phyloP scores from a whole-genome alignment of 2,888 invertebrate genomes.

The Idaea aversata region DNA sequence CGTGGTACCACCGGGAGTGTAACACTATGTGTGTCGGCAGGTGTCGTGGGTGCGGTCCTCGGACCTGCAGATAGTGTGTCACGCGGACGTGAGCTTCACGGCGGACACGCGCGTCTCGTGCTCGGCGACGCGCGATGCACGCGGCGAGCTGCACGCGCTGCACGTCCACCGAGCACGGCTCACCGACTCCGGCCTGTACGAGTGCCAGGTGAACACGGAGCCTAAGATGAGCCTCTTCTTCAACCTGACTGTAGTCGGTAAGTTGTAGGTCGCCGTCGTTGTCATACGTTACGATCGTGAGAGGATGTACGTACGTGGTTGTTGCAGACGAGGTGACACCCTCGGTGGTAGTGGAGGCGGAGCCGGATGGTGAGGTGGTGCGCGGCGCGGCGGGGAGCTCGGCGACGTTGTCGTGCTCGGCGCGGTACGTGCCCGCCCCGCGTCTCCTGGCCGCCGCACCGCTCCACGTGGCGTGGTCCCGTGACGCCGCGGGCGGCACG shows the following conservation, averaged over 20 bases:
- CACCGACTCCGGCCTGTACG: conserved; percentile 84
- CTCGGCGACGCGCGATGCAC: conserved; percentile 69
- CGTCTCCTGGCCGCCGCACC: conserved; percentile 45
- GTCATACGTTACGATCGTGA: too few relatives aligned
- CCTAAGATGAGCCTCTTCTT: conserved; percentile 86
- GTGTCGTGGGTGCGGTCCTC: conserved; percentile 87
- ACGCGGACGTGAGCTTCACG: conserved; percentile 83
- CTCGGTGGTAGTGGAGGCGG: conserved; percentile 34
- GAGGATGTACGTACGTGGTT: not conserved
- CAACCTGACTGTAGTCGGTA: conserved; percentile 83
- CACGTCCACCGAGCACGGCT: conserved; percentile 80
- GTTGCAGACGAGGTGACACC: conserved; percentile 38
- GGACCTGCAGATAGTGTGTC: conserved; percentile 86
- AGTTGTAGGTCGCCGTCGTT: conserved; percentile 24
- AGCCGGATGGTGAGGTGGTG: conserved; percentile 18
- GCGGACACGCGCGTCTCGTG: conserved; percentile 84
- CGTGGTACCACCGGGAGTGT: too few relatives aligned
- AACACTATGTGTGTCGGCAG: conserved; percentile 55
- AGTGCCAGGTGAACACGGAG: conserved; percentile 88
- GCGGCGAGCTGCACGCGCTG: conserved; percentile 75
- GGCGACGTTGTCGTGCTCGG: conserved; percentile 55
- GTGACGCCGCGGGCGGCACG: conserved; percentile 81
- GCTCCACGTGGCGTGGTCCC: conserved; percentile 51
- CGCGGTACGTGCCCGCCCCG: conserved; percentile 51
- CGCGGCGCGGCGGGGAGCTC: conserved; percentile 37